Conservation (phyloP, 2,888 invertebrate genomes). For the Dynastes maya region DNA sequence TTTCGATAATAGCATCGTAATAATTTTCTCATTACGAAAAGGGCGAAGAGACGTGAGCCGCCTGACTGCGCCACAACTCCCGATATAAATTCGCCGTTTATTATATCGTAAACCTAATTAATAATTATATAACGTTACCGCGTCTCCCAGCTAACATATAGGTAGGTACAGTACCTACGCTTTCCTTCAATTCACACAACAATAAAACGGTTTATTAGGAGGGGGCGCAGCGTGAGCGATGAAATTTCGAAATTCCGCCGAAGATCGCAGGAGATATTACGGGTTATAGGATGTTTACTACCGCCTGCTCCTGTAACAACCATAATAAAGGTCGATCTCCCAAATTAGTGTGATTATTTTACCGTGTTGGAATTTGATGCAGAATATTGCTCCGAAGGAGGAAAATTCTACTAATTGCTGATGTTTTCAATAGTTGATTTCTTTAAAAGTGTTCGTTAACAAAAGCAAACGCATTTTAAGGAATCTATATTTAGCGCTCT, state of each 20-base stretch:
- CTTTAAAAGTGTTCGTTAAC: too few relatives aligned
- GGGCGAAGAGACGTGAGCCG: neutral
- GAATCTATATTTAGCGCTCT: too few relatives aligned
- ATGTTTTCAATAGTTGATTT: too few relatives aligned
- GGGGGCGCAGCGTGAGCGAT: neutral
- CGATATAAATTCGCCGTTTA: slow-evolving; percentile 13
- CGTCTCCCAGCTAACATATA: neutral
- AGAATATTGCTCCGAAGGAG: too few relatives aligned
- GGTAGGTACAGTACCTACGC: too few relatives aligned
- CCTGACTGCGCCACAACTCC: neutral
- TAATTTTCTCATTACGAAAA: neutral
- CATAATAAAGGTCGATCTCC: neutral
- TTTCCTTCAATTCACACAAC: slow-evolving; percentile 22
- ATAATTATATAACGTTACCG: slow-evolving; percentile 7
- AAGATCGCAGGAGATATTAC: neutral
- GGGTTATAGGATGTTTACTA: neutral
- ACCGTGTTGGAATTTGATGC: neutral
- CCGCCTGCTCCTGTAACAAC: too few relatives aligned
- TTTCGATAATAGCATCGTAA: neutral
- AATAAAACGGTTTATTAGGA: slow-evolving; percentile 32
- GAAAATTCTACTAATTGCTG: too few relatives aligned
- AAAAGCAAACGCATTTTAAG: too few relatives aligned
- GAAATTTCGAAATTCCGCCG: slow-evolving; percentile 32
- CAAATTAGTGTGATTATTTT: slow-evolving; percentile 6
- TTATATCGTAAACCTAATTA: slow-evolving; percentile 28